Evolutionary conservation across 2,113 vertebrate species (phyloP), one percentile per base, ranked within the genome.

Genomic region (Tinamus guttatus): DNA sequence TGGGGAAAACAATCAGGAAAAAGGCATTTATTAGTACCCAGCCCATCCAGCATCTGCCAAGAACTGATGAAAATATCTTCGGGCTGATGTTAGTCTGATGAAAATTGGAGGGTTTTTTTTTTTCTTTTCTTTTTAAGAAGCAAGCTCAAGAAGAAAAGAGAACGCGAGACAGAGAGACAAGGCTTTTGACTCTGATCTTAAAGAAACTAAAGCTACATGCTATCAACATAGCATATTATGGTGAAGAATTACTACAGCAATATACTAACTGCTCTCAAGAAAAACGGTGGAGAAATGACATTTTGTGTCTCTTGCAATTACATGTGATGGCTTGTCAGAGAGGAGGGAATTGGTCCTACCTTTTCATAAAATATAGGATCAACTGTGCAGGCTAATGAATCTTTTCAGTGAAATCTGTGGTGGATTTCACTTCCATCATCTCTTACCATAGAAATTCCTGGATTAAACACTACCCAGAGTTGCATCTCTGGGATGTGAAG

Each of bases 31-130:
- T 96, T 94, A 83, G 47, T 65, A 93, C 1, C 2, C 73, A 86
- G 64, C 68, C 82, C 62, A 87, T 93, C 85, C 60, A 92, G 68
- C 91, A 89, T 67, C 90, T 95, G 94, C 93, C 92, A 91, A 89
- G 89, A 93, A 49, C 32, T 77, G 86, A 96, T 89, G 90, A 94
- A 93, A 96, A 94, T 85, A 94, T 88, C 93, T 91, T 94, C 90
- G 92, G 93, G 95, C 89, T 96, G 62, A 94, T 95, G 73, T 74
- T 87, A 63, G 56, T 49, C 20, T 0, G 2, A 94, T 38, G 60
- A 87, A 93, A 95, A 92, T 65, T 76, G 67, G 73, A 89, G 65
- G 14, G 43, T 81, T 65, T 65, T 25, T 32, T 84, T 22, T 7
- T 65, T 41, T 40, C 32, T 11, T 45, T 71, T 75, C 62, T 58